These are phyloP conservation scores for Leptinotarsa juncta DNA, from an alignment of 2,888 invertebrate genomes.

Conservation along the genomic window DNA sequence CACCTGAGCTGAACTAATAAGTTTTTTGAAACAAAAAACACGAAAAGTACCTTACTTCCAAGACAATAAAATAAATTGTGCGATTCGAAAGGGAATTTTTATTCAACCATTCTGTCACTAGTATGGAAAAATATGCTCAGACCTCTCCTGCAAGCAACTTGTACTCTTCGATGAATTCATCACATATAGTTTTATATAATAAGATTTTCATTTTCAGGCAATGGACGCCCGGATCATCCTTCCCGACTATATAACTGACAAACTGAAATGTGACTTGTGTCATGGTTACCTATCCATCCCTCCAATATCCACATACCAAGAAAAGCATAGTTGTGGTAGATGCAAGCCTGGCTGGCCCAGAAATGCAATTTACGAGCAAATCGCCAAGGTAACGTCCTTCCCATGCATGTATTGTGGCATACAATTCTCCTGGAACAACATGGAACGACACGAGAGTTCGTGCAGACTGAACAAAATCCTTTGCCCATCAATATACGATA, in stretches of 20 bases:
- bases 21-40: too few relatives aligned
- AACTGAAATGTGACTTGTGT: conserved; percentile 41
- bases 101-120: too few relatives aligned
- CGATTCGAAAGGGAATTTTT: too few relatives aligned
- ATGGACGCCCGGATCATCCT: not conserved
- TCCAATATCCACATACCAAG: conserved; percentile 37
- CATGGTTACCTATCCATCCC: conserved; percentile 41
- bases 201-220: conserved; percentile 16
- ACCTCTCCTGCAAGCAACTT: too few relatives aligned
- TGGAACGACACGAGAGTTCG: conserved; percentile 36
- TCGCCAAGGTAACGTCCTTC: conserved; percentile 41
- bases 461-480: conserved; percentile 35
- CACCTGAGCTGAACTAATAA: too few relatives aligned
- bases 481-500: conserved; percentile 30
- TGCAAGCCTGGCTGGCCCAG: conserved; percentile 43
- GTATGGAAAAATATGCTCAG: too few relatives aligned
- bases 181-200: too few relatives aligned
- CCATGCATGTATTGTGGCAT: conserved; percentile 47
- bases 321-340: conserved; percentile 41
- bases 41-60: too few relatives aligned
- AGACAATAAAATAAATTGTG: too few relatives aligned
- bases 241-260: conserved; percentile 9
- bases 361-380: conserved; percentile 43
- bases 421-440: conserved; percentile 31
- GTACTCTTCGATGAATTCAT: not conserved